Conservation (phyloP, 2,113 vertebrate species). For the Actinemys pallida region DNA sequence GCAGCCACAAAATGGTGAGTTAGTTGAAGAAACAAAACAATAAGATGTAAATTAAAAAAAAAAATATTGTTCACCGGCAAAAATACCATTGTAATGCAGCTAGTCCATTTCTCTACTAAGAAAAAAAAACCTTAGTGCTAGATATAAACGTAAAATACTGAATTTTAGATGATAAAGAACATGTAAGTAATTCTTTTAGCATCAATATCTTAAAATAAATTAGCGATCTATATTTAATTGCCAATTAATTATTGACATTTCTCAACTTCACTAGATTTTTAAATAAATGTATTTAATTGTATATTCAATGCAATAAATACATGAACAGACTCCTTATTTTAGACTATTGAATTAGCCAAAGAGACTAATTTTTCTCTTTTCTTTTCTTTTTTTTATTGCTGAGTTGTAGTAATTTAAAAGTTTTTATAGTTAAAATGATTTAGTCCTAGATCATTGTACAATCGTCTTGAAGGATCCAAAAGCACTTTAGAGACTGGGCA, state of each 20-base stretch:
- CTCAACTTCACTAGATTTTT: neutral
- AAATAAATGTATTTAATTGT: neutral
- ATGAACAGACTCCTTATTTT: no score
- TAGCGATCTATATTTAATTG: neutral
- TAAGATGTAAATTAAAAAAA: neutral
- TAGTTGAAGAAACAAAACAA: neutral
- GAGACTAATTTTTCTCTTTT: neutral
- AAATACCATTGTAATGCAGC: neutral
- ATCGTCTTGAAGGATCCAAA: neutral
- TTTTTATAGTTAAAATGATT: neutral
- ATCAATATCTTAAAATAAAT: neutral
- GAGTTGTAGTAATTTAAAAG: neutral
- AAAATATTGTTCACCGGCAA: neutral
- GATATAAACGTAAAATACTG: neutral
- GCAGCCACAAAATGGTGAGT: neutral
- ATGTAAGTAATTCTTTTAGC: neutral
- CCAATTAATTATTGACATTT: neutral
- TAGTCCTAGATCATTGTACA: neutral
- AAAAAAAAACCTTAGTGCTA: neutral
- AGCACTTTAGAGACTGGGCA: neutral
- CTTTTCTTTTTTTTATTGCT: neutral
- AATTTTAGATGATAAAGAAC: neutral
- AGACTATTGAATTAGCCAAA: neutral
- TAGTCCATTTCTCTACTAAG: neutral
- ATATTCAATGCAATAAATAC: no score